Conservation (phyloP, 2,797 vertebrate species). For the Morus bassanus region DNA sequence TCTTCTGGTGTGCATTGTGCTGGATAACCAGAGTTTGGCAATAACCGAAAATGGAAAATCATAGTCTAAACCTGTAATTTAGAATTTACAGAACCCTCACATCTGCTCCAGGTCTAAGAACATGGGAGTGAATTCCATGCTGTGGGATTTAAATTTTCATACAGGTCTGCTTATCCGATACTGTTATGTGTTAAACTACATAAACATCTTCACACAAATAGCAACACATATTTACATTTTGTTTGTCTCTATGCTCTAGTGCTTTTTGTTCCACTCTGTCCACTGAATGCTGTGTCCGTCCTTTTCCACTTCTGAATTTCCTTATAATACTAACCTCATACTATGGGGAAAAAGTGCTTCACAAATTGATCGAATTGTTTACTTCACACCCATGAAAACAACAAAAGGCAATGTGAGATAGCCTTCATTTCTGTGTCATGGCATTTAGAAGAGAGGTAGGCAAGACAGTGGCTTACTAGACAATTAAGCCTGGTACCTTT, state of each 20-base stretch:
- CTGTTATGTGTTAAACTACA: not conserved
- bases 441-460: not conserved
- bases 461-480: not conserved
- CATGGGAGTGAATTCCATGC: accelerated
- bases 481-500: constrained; percentile 6
- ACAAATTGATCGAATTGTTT: constrained; percentile 12
- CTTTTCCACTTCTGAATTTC: not conserved
- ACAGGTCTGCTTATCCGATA: not conserved
- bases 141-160: not conserved
- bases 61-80: not conserved
- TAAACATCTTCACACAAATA: not conserved
- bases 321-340: not conserved
- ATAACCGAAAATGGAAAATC: not conserved
- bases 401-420: not conserved
- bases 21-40: not conserved
- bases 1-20: not conserved
- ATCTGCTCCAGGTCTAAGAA: accelerated
- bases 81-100: not conserved
- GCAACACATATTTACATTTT: not conserved
- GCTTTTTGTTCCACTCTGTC: not conserved
- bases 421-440: not conserved
- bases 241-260: not conserved
- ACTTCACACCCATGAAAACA: not conserved
- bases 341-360: not conserved
- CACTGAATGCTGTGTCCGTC: not conserved